Evolutionary conservation across 2,888 invertebrate genomes (phyloP), one percentile per base, ranked within the genome.

Genomic region (Blomia tropicalis): DNA sequence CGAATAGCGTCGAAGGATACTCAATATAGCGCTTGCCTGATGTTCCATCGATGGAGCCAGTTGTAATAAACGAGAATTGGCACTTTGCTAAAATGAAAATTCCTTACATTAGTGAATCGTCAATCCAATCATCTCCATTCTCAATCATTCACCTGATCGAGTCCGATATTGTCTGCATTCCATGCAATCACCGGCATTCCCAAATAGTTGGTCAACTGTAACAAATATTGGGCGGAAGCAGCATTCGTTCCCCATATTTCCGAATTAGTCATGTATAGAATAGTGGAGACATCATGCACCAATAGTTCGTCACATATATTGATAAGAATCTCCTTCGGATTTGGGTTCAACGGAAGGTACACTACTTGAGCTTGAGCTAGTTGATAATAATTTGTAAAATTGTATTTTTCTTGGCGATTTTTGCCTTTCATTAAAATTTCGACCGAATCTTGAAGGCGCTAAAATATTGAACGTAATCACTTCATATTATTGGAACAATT

Each of bases 131-230:
- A n/a, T n/a, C n/a, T n/a, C n/a, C n/a, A n/a, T n/a, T n/a, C n/a
- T n/a, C n/a, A n/a, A n/a, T n/a, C 41, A 43, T 19, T 22, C 29
- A 73, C 72, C 71, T 78, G 74, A 69, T 80, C 82, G 64, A 91
- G 79, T 43, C 91, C 93, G 43, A 92, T 89, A 76, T 93, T 93
- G 75, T 95, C 93, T 7, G 92, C 91, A 76, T 93, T 93, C 93
- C 93, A 95, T 7, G 90, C 89, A 70, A 93, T 89, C 60, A 93
- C 90, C 70, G 93, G 93, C 72, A 93, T 90, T 68, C 91, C 92
- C 70, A 92, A 79, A 77, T 91, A 91, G 64, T 88, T 89, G 69
- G 90, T 88, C 71, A 91, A 79, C 77, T 91, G 90, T 68, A 91
- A 80, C 75, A 91, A 88, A 77, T 91, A 91, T 75, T 91, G 90